A percentile compares a stretch with the other conserved stretches of the same genome.
phyloP scores from a whole-genome alignment of 1,140 invertebrate species.

The Aleiodes sp. region DNA sequence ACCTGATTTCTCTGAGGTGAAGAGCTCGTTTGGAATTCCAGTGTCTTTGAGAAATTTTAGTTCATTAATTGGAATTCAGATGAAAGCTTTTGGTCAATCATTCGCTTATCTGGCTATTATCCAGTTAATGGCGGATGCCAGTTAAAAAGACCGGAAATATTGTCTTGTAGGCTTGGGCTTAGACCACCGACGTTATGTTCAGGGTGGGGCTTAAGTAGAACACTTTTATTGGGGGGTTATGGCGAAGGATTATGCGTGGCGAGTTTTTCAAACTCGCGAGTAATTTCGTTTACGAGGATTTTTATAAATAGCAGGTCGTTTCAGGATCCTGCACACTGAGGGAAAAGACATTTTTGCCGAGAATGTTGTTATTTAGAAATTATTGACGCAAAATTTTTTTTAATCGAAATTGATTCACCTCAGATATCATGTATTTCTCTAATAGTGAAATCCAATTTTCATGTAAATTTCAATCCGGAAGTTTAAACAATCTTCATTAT shows the following conservation, averaged over 20 bases:
- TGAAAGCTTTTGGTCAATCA: slow-evolving; percentile 42
- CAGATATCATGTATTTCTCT: no score
- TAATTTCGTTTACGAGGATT: no score
- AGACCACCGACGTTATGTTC: slow-evolving; percentile 30
- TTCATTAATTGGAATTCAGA: slow-evolving; percentile 50
- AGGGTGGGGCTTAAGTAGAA: neutral
- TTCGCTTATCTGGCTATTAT: slow-evolving; percentile 49
- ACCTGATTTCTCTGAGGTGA: neutral
- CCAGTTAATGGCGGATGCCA: slow-evolving; percentile 44
- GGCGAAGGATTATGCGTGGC: neutral
- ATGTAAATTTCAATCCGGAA: no score
- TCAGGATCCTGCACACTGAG: no score
- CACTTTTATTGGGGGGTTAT: slow-evolving; percentile 34
- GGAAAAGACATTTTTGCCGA: no score
- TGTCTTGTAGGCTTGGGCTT: slow-evolving; percentile 23
- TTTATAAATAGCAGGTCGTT: no score
- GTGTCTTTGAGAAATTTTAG: neutral
- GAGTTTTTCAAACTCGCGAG: no score
- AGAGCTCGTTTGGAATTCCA: neutral
- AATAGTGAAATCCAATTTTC: no score
- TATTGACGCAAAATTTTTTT: no score
- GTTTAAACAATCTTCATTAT: no score
- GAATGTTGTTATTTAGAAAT: no score
- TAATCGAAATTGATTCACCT: no score
- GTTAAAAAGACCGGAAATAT: slow-evolving; percentile 43